A percentile compares a stretch with the other conserved stretches of the same genome.
phyloP scores from a whole-genome alignment of 2,888 invertebrate genomes.

The Polydrusus cervinus region DNA sequence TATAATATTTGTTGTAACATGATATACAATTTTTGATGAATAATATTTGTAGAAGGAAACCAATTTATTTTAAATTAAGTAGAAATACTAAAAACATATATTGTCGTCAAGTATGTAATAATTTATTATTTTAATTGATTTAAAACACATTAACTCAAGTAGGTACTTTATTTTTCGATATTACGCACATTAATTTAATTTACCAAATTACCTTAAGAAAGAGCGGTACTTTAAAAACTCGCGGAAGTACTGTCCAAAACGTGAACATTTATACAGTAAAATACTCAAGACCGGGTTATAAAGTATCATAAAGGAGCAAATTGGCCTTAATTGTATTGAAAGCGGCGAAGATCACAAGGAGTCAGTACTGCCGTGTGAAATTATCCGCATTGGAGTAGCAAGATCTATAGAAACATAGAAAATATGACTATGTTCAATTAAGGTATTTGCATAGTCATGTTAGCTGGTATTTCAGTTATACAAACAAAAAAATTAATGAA shows the following conservation, averaged over 20 bases:
- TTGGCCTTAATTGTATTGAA: constrained; percentile 27
- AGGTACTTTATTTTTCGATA: background rate
- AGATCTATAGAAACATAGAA: background rate
- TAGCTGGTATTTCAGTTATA: no score
- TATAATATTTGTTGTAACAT: no score
- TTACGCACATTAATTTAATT: constrained; percentile 1
- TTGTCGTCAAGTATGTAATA: no score
- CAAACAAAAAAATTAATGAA: no score
- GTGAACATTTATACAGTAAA: constrained; percentile 25
- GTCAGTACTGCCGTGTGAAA: constrained; percentile 12
- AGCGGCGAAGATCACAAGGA: constrained; percentile 27
- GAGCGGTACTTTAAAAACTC: constrained; percentile 6
- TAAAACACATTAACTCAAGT: background rate
- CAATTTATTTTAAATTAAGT: no score
- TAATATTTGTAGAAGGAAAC: no score
- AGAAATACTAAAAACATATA: no score
- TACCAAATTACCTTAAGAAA: constrained; percentile 8
- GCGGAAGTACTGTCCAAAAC: constrained; percentile 7
- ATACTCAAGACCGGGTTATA: constrained; percentile 3
- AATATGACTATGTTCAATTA: no score
- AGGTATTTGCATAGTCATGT: no score
- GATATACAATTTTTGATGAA: no score
- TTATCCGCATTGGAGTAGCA: background rate
- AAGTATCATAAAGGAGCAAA: constrained; percentile 24
- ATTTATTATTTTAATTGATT: background rate